These are phyloP conservation scores for Eupithecia subumbrata DNA, from an alignment of 2,888 invertebrate species.

Conservation along the genomic window DNA sequence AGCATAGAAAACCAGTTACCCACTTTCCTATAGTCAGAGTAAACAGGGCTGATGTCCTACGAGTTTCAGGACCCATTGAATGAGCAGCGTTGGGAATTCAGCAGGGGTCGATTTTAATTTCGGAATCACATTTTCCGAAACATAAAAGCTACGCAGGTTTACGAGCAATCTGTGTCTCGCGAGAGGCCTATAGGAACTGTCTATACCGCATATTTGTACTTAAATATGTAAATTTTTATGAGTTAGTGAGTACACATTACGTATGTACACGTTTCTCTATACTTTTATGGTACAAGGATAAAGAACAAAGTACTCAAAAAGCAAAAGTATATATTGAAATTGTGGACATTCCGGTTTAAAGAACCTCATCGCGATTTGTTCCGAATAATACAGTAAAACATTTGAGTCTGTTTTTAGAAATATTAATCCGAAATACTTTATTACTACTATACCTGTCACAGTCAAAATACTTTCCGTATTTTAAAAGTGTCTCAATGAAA, in stretches of 20 bases:
- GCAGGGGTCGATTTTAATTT: slow-evolving; percentile 59
- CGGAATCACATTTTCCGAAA: slow-evolving; percentile 67
- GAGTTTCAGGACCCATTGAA: slow-evolving; percentile 54
- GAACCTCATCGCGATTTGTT: not conserved
- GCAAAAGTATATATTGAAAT: not conserved
- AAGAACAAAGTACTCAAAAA: not conserved
- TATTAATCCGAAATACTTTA: not conserved
- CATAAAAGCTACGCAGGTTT: not conserved
- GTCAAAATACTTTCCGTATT: not conserved
- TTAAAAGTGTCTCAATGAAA: not conserved
- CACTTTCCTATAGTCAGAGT: slow-evolving; percentile 42
- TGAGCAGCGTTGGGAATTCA: slow-evolving; percentile 58
- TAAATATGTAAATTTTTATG: not conserved
- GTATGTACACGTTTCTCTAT: too few species aligned
- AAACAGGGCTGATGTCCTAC: slow-evolving; percentile 38
- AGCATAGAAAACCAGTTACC: slow-evolving; percentile 38
- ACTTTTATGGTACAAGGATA: not conserved
- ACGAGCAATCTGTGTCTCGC: not conserved
- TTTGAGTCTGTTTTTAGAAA: not conserved
- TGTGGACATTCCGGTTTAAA: not conserved
- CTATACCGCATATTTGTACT: not conserved
- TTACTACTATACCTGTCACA: not conserved
- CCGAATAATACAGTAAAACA: not conserved
- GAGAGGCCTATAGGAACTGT: not conserved
- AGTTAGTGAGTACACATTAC: not conserved